Percentiles rank a stretch among this genome's conserved stretches.
These are phyloP conservation scores for roundworm (Caenorhabditis elegans) DNA, from an alignment of 1,140 invertebrate genomes.

Conservation along the genomic window DNA sequence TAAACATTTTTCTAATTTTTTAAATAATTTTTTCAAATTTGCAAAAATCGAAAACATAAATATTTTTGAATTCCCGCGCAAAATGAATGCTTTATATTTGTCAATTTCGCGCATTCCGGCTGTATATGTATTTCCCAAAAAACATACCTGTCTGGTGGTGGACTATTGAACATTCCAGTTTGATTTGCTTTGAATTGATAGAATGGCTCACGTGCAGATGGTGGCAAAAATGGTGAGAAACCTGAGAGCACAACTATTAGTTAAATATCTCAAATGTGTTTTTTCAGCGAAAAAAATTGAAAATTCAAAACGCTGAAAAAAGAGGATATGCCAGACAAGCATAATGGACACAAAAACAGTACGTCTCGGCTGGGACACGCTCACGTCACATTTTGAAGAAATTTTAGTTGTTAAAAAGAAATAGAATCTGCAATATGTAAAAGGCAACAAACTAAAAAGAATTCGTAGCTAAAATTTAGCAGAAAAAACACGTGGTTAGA, in stretches of 20 bases:
- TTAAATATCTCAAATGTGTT: no score
- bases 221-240: constrained; percentile 58
- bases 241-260: no score
- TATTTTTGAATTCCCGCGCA: no score
- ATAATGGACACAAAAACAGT: not conserved
- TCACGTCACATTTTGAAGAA: not conserved
- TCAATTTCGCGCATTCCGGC: no score
- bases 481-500: not conserved
- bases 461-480: not conserved
- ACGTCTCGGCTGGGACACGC: not conserved
- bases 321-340: no score
- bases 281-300: not conserved
- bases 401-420: no score
- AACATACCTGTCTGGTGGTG: constrained; percentile 44
- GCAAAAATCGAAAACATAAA: no score
- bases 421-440: no score
- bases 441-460: no score
- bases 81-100: no score
- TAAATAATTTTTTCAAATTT: no score
- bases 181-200: constrained; percentile 62
- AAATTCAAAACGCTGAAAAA: not conserved
- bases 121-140: not conserved
- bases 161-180: constrained; percentile 55
- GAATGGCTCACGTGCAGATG: constrained; percentile 52
- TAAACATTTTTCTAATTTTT: no score